Evolutionary conservation across 2,797 vertebrate genomes (phyloP).

Genomic region (Rousettus madagascariensis): DNA sequence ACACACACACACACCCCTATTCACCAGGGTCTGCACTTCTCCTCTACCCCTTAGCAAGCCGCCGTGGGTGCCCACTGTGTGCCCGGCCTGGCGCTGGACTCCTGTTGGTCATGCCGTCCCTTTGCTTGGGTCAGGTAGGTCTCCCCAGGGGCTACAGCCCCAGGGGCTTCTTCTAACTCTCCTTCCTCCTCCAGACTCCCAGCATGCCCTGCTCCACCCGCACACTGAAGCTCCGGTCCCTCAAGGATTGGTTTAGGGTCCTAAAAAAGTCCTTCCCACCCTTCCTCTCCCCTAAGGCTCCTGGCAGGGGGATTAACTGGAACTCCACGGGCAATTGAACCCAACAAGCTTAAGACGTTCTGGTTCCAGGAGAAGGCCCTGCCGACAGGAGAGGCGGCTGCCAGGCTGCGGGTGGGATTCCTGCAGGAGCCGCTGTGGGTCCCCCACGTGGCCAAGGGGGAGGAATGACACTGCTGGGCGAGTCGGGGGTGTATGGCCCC

Average conservation of each 20-base stretch:
- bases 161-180: neutral
- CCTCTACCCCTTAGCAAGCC: neutral
- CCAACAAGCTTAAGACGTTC: constrained; percentile 51
- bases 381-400: constrained; percentile 46
- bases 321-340: neutral
- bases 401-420: fast-evolving
- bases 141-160: neutral
- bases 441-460: fast-evolving
- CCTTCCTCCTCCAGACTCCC: fast-evolving
- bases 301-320: constrained; percentile 62
- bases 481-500: neutral
- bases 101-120: neutral
- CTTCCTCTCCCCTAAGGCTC: neutral
- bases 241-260: neutral
- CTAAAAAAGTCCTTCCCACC: neutral
- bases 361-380: constrained; percentile 27
- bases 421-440: neutral
- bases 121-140: neutral
- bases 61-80: fast-evolving
- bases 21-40: neutral
- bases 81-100: neutral
- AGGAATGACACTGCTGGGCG: neutral
- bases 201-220: neutral
- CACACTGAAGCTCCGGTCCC: neutral
- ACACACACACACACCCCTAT: neutral